Base-by-base conservation (phyloP, 2,113 vertebrate species). In the Calypte anna region DNA sequence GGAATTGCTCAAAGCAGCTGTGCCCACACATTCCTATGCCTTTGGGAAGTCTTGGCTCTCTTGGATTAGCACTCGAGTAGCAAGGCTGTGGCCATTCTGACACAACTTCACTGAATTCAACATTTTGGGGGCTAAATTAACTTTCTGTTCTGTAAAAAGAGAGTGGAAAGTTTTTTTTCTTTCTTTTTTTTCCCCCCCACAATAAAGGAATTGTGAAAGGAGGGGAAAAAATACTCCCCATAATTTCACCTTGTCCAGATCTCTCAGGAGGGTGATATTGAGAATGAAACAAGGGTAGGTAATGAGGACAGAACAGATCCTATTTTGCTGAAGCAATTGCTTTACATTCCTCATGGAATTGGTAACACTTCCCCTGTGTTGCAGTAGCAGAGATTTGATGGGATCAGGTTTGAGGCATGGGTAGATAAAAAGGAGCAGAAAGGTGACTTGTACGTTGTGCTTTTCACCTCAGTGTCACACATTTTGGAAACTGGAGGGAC, bases 211-310 rank as follows among this genome's bases (percentile, higher is more conserved):
- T 31, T 83, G 33, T 30, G 33, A 67, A 63, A 36, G 17, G 20
- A 23, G 1, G 4, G 10, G 7, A 1, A 1, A 14, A 20, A 66
- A 23, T 33, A 23, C 17, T 76, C 43, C 30, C 12, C 1, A 0
- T 44, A 23, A 58, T n/a, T 76, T 83, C 40, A 40, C 4, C 0
- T 48, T 63, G 33, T 28, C 12, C 24, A n/a, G 1, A 30, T 57
- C 43, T 85, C 57, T 88, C 51, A 53, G 24, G 22, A 55, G 17
- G 9, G 8, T 23, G 14, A 38, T 69, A n/a, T 20, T 61, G 58
- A 51, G 63, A 48, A 21, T 17, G 54, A 76, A 77, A 23, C 6
- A 21, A 50, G 23, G 57, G 44, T n/a, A 31, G 23, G 15, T 40
- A 40, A 48, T 14, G 19, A 44, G 74, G 58, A 27, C 57, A 74